Evolutionary conservation across 2,113 vertebrate species (phyloP).

Genomic region (Pelecanus crispus): DNA sequence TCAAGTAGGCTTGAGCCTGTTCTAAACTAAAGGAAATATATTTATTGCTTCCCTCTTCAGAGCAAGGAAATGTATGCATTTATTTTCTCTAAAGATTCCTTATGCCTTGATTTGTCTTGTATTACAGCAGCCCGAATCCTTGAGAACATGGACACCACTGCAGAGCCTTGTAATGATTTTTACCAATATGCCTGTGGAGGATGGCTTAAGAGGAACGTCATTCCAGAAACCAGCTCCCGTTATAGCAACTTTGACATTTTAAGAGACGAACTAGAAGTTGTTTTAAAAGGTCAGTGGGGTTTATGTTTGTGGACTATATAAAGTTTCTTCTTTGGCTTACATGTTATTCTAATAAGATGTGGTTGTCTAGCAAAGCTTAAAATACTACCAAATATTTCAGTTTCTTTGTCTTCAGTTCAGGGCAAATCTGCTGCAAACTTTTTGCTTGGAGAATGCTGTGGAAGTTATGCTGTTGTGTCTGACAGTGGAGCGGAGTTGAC

Average conservation of each 20-base stretch:
- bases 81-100: neutral
- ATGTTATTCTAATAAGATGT: neutral
- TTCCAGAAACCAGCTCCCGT: slow-evolving; percentile 91
- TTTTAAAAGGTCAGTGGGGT: slow-evolving; percentile 88
- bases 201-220: slow-evolving; percentile 91
- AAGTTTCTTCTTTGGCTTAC: slow-evolving; percentile 20
- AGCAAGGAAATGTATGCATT: neutral
- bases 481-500: neutral
- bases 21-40: neutral
- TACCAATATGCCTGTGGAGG: slow-evolving; percentile 94
- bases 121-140: slow-evolving; percentile 87
- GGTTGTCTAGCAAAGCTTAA: slow-evolving; percentile 2
- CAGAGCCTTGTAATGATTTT: slow-evolving; percentile 86
- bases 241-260: slow-evolving; percentile 95
- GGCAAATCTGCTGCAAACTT: neutral
- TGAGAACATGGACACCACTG: slow-evolving; percentile 86
- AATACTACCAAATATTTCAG: neutral
- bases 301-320: slow-evolving; percentile 8
- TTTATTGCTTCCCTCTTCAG: neutral
- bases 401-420: neutral
- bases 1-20: neutral
- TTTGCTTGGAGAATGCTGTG: neutral
- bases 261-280: slow-evolving; percentile 87
- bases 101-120: neutral
- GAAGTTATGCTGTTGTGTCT: neutral